Base-by-base conservation (phyloP, 2,797 vertebrate genomes). In the Gastrophryne carolinensis region DNA sequence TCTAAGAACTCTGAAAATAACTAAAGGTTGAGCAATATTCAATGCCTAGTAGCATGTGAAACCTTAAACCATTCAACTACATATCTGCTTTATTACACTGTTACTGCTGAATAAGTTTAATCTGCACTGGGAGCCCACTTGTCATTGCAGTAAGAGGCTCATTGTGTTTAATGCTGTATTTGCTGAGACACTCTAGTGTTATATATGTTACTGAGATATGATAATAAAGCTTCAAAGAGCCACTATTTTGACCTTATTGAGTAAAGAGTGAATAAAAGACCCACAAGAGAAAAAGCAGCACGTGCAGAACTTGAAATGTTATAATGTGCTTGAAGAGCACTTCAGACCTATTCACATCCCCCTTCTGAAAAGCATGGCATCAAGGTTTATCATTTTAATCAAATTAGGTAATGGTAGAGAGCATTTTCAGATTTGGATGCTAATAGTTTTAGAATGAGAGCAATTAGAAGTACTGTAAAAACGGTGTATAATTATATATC, bases 351-450 rank as follows among this genome's bases (percentile, higher is more conserved):
- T 37, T 65, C 61, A 66, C 32, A 44, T 34, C 60, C 30, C 52
- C 24, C 30, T 52, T 30, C 50, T 39, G 70, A 71, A 58, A 4
- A 30, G 52, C 64, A 39, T 65, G 75, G 30, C 52, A 41, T 50
- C 35, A 23, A 37, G 72, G 39, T 60, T 72, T 78, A 30, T 44
- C 5, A 1, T 54, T 72, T 17, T 61, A 56, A 12, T 74, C 50
- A 12, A 79, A 73, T 84, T 80, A 80, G 47, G 77, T 54, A 60
- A 79, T 53, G 21, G 37, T 75, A 61, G 23, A 54, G 80, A 79
- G 60, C n/a, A n/a, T 72, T 76, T 81, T 77, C n/a, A 81, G 79
- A 80, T 63, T 56, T 56, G 26, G 78, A 83, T 80, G 37, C 4
- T 63, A 52, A 58, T 71, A 35, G 26, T 70, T 68, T 24, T 35